Conservation (phyloP, 2,797 vertebrate species). For the Microhierax caerulescens region DNA sequence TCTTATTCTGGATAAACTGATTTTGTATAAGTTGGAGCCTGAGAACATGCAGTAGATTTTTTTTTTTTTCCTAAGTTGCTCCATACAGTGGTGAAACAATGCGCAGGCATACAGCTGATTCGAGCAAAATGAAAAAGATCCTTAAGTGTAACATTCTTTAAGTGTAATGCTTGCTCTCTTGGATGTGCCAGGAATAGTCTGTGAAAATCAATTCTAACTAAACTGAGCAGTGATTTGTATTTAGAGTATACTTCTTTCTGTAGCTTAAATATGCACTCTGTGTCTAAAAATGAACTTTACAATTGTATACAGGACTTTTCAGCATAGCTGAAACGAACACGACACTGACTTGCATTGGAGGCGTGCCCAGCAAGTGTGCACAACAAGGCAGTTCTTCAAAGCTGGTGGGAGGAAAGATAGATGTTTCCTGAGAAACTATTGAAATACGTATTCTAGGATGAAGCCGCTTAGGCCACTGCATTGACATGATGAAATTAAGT, state of each 20-base stretch:
- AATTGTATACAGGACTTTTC: not conserved
- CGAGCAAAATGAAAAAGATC: not conserved
- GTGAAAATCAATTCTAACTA: not conserved
- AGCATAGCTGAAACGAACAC: not conserved
- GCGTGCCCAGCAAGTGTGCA: not conserved
- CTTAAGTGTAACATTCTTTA: not conserved
- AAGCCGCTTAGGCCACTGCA: not conserved
- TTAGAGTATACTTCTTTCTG: not conserved
- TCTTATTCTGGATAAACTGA: constrained; percentile 5
- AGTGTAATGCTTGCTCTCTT: not conserved
- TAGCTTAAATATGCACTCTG: not conserved
- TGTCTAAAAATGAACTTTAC: not conserved
- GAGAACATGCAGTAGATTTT: not conserved
- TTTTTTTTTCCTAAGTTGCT: not conserved
- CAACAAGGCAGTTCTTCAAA: not conserved
- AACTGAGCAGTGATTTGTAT: not conserved
- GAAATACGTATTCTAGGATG: not conserved
- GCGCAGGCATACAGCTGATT: not conserved
- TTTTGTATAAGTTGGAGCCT: not conserved
- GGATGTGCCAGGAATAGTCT: not conserved
- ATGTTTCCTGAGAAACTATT: not conserved
- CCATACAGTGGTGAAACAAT: not conserved
- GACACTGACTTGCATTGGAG: not conserved
- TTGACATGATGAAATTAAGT: not conserved
- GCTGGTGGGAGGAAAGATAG: not conserved